Percentiles rank a stretch among this genome's conserved stretches.
Evolutionary conservation across 2,888 invertebrate species (phyloP).

Genomic region (Drosophila mimetica): DNA sequence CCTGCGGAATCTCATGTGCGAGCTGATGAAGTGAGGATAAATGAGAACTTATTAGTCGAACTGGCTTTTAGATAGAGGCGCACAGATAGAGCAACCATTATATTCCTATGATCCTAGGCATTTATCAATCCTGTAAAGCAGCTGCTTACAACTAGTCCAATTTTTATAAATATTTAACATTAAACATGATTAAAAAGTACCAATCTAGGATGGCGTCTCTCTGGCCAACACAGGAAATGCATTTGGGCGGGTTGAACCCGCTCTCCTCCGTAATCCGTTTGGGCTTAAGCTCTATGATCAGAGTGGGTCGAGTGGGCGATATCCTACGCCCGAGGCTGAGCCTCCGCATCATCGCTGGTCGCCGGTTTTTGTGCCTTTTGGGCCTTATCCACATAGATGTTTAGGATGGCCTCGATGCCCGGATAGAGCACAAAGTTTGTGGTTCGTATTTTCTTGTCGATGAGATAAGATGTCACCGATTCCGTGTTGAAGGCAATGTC

Average conservation of each 20-base stretch:
- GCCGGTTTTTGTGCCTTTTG: slow-evolving; percentile 62
- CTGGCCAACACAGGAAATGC: slow-evolving; percentile 21
- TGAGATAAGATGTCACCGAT: slow-evolving; percentile 81
- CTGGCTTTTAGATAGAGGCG: slow-evolving; percentile 63
- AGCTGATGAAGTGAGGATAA: slow-evolving; percentile 81
- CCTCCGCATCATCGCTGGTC: slow-evolving; percentile 35
- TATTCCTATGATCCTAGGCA: slow-evolving; percentile 69
- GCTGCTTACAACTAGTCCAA: slow-evolving; percentile 65
- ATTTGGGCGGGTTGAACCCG: slow-evolving; percentile 17
- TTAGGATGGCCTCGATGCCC: slow-evolving; percentile 84
- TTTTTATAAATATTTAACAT: slow-evolving; percentile 75
- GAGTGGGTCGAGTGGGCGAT: no score
- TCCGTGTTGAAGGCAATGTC: slow-evolving; percentile 85
- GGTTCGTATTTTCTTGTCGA: slow-evolving; percentile 81
- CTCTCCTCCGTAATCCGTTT: neutral
- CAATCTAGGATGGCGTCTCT: slow-evolving; percentile 19
- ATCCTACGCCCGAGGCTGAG: slow-evolving; percentile 14
- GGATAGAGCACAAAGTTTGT: slow-evolving; percentile 83
- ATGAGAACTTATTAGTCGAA: slow-evolving; percentile 27
- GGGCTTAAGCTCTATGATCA: neutral
- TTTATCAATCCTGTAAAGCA: slow-evolving; percentile 68
- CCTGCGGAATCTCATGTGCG: slow-evolving; percentile 86
- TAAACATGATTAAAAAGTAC: slow-evolving; percentile 42
- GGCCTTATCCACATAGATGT: slow-evolving; percentile 81
- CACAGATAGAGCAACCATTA: slow-evolving; percentile 43